Conservation (phyloP, 2,888 invertebrate species). For the Parelbella ahira region DNA sequence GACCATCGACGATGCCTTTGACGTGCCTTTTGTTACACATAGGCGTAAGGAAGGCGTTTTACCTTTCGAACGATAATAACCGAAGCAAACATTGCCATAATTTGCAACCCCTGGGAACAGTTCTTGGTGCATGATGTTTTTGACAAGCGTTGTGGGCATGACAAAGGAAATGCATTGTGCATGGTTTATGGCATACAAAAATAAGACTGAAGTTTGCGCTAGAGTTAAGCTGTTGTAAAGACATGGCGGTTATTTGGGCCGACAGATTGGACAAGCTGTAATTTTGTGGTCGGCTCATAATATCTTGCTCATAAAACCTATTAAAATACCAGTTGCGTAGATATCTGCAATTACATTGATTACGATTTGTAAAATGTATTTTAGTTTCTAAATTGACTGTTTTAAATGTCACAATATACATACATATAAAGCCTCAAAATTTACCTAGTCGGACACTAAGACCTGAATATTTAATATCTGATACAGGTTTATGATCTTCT, state of each 20-base stretch:
- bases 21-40: constrained; percentile 52
- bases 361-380: neutral
- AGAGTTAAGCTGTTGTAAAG: constrained; percentile 38
- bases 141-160: constrained; percentile 62
- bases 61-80: constrained; percentile 52
- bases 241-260: constrained; percentile 30
- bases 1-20: constrained; percentile 54
- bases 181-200: constrained; percentile 49
- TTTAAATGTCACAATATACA: too few relatives aligned
- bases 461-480: too few relatives aligned
- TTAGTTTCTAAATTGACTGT: too few relatives aligned
- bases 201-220: constrained; percentile 45
- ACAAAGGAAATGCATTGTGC: constrained; percentile 51
- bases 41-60: constrained; percentile 65
- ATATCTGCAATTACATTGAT: too few relatives aligned
- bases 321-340: constrained; percentile 4
- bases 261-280: constrained; percentile 29
- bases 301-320: constrained; percentile 2
- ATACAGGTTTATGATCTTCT: too few relatives aligned
- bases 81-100: constrained; percentile 69
- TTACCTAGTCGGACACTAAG: too few relatives aligned
- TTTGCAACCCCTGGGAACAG: constrained; percentile 67
- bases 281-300: constrained; percentile 13
- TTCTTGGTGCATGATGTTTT: constrained; percentile 54
- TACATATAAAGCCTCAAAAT: too few relatives aligned